Evolutionary conservation across 2,888 invertebrate genomes (phyloP).

Genomic region (Hirtodrosophila confusa): DNA sequence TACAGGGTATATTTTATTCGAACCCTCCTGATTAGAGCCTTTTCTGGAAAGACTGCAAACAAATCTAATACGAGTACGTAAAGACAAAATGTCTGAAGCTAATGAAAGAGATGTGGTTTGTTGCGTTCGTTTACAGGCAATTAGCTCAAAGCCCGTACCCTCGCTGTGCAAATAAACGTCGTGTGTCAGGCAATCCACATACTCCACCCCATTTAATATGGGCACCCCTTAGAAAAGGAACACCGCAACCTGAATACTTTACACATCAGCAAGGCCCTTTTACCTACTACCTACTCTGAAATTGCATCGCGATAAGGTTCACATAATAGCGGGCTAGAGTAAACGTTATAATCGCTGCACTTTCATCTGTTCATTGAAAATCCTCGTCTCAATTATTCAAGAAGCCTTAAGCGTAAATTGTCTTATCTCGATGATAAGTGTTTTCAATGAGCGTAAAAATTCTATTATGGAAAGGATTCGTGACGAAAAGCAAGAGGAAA

Average conservation of each 20-base stretch:
- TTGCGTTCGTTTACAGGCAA: slow-evolving; percentile 45
- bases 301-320: slow-evolving; percentile 40
- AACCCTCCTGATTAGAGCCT: no score
- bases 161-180: slow-evolving; percentile 38
- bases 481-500: no score
- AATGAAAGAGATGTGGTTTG: slow-evolving; percentile 57
- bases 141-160: slow-evolving; percentile 60
- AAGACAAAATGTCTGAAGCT: not conserved
- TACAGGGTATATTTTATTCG: no score
- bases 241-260: slow-evolving; percentile 10
- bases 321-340: slow-evolving; percentile 20
- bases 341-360: slow-evolving; percentile 29
- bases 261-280: not conserved
- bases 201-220: not conserved
- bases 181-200: slow-evolving; percentile 32
- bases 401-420: slow-evolving; percentile 49
- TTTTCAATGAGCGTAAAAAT: not conserved
- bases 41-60: not conserved
- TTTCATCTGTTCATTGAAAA: slow-evolving; percentile 16
- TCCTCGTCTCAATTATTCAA: slow-evolving; percentile 34
- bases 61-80: slow-evolving; percentile 6
- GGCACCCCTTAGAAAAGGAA: slow-evolving; percentile 16
- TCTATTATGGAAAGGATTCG: no score
- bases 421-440: slow-evolving; percentile 49
- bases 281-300: slow-evolving; percentile 23